A percentile compares a stretch with the other conserved stretches of the same genome.
phyloP scores from a whole-genome alignment of 2,888 invertebrate species.

The Masnerella sp. region DNA sequence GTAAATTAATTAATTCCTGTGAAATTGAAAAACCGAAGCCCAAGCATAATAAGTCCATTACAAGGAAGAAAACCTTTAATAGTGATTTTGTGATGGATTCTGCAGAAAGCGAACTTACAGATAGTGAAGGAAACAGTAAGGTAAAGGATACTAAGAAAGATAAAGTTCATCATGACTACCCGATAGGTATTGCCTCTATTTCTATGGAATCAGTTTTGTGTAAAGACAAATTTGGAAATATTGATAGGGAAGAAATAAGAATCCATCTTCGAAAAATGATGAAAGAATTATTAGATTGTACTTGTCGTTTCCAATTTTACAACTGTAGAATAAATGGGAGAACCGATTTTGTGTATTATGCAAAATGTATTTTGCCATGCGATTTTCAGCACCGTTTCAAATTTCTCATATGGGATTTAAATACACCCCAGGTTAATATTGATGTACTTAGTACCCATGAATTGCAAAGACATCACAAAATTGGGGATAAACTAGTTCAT shows the following conservation, averaged over 20 bases:
- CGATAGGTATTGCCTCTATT: not conserved
- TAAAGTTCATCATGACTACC: too few relatives aligned
- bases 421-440: not conserved
- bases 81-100: too few relatives aligned
- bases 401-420: conserved; percentile 6
- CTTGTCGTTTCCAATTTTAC: conserved; percentile 11
- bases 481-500: not conserved
- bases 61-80: too few relatives aligned
- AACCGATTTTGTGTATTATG: not conserved
- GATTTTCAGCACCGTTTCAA: conserved; percentile 9
- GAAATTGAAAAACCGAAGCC: too few relatives aligned
- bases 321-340: not conserved
- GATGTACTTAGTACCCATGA: conserved; percentile 1
- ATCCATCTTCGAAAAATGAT: conserved; percentile 1
- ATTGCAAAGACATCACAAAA: not conserved
- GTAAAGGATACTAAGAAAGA: too few relatives aligned
- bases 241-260: not conserved
- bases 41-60: too few relatives aligned
- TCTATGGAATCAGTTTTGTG: not conserved
- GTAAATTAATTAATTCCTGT: too few relatives aligned
- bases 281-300: not conserved
- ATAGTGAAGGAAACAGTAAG: too few relatives aligned
- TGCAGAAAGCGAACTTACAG: too few relatives aligned
- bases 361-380: conserved; percentile 1
- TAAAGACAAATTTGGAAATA: not conserved